phyloP scores from a whole-genome alignment of 2,113 vertebrate genomes.

The Mesitornis unicolor region DNA sequence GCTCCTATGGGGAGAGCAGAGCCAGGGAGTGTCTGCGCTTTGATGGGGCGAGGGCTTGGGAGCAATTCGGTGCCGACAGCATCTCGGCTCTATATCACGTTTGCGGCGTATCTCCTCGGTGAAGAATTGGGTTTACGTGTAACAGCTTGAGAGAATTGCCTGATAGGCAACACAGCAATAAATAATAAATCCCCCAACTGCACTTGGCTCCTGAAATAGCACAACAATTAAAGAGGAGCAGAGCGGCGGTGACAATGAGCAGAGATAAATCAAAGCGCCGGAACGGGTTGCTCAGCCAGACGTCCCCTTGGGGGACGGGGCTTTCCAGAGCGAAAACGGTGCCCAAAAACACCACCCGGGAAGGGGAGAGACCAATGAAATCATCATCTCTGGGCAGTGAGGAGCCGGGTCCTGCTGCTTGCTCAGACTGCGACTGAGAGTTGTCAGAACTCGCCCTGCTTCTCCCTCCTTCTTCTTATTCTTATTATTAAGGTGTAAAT shows the following conservation, averaged over 20 bases:
- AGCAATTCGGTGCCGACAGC: background rate
- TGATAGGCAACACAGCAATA: background rate
- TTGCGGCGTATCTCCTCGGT: background rate
- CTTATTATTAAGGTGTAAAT: constrained; percentile 46
- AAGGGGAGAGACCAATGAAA: background rate
- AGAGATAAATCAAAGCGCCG: background rate
- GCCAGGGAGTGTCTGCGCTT: accelerated
- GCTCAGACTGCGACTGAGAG: constrained; percentile 31
- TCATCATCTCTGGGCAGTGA: background rate
- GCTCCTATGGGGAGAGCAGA: background rate
- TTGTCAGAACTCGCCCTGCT: constrained; percentile 62
- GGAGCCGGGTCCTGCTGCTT: background rate
- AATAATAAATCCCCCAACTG: background rate
- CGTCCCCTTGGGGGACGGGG: background rate
- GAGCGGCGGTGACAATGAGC: background rate
- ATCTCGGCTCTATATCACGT: accelerated
- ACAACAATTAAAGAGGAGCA: background rate
- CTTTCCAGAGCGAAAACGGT: background rate
- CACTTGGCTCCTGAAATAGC: background rate
- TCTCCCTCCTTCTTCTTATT: background rate
- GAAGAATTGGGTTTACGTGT: background rate
- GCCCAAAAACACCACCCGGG: constrained; percentile 16
- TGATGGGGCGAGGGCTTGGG: background rate
- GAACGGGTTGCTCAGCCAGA: background rate
- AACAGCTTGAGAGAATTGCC: background rate